Percentiles rank a stretch among this genome's conserved stretches.
Evolutionary conservation across 1,140 invertebrate genomes (phyloP).

Genomic region (Neodiprion lecontei): DNA sequence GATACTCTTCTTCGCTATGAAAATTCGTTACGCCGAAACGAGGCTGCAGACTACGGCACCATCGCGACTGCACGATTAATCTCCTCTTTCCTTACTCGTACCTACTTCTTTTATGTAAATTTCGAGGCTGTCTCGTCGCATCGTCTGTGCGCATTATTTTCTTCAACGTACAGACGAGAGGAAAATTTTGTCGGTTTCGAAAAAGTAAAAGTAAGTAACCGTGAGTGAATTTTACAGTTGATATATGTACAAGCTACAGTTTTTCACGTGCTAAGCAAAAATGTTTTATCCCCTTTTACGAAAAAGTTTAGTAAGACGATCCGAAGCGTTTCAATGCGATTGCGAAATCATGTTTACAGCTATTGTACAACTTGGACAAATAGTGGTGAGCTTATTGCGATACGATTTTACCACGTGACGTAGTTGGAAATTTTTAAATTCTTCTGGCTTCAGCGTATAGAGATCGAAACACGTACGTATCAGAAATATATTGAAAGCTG

Average conservation of each 20-base stretch:
- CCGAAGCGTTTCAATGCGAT: not conserved
- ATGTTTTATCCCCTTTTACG: too few relatives aligned
- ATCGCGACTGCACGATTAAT: constrained; percentile 33
- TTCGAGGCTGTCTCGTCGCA: too few relatives aligned
- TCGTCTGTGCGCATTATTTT: too few relatives aligned
- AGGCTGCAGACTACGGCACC: constrained; percentile 24
- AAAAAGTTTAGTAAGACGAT: not conserved
- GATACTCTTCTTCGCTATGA: not conserved
- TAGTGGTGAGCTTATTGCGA: not conserved
- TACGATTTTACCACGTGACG: too few relatives aligned
- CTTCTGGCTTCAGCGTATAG: not conserved
- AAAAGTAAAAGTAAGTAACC: too few relatives aligned
- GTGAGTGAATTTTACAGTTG: too few relatives aligned
- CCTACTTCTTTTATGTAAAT: not conserved
- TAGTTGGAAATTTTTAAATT: too few relatives aligned
- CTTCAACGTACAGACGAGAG: too few relatives aligned
- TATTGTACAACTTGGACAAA: constrained; percentile 10
- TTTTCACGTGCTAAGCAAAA: too few relatives aligned
- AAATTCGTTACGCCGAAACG: not conserved
- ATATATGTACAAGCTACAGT: too few relatives aligned
- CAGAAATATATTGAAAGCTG: not conserved
- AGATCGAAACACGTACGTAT: not conserved
- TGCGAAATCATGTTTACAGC: constrained; percentile 9
- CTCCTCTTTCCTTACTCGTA: not conserved
- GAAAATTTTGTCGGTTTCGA: too few relatives aligned